Evolutionary conservation across 2,797 vertebrate species (phyloP), one percentile per base, ranked within the genome.

Genomic region (Rhinella marina): DNA sequence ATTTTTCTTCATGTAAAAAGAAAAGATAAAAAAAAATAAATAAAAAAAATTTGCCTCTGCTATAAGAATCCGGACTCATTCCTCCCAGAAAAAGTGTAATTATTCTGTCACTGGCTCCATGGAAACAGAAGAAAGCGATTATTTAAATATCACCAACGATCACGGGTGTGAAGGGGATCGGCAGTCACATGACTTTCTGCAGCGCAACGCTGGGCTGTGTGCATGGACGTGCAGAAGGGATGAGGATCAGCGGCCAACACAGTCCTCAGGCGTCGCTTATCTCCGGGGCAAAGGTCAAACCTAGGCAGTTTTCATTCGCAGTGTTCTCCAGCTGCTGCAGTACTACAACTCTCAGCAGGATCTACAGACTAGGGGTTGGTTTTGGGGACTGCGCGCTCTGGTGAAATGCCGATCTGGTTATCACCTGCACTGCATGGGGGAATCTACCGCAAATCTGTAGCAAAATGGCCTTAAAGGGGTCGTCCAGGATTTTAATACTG

Each of bases 41-140:
- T 41, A 41, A 41, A 41, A n/a, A 27, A 62, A 41, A 64, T 64
- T 13, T 12, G 7, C 21, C 0, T 19, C 19, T 52, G 50, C 61
- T 13, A 41, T 14, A 73, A 73, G 50, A 73, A 81, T n/a, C 86
- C 78, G 50, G 79, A n/a, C 19, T 81, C 32, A 56, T 66, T 56
- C 77, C 70, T 66, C 10, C 80, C 48, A 8, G n/a, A 32, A 78
- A 68, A 88, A 27, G 59, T 41, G 50, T 79, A 88, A 84, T 84
- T 84, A 84, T 88, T 79, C 27, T 59, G 87, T 84, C 87, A 88
- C 75, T 8, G 16, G 54, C 29, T 19, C 85, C 85, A 86, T 86
- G 73, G 87, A 79, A 88, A 84, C 81, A 13, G 73, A 84, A 48
- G 21, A 84, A 87, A 81, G 86, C 72, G 27, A 79, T 61, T 79